phyloP scores from a whole-genome alignment of 2,888 invertebrate genomes.

The Eudemis profundana region DNA sequence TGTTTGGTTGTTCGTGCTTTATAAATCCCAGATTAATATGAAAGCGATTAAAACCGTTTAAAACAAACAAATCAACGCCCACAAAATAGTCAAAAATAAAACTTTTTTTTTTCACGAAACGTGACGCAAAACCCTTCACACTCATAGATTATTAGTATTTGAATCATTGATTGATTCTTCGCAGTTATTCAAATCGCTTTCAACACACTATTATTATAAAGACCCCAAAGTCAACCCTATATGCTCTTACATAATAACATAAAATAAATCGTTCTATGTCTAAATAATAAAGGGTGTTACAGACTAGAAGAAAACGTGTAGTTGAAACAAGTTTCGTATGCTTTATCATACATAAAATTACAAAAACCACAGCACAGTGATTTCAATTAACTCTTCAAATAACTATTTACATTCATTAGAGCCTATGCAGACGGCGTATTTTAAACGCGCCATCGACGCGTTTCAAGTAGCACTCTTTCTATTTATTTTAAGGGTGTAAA shows the following conservation, averaged over 20 bases:
- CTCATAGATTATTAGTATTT: no score
- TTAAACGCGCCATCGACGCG: no score
- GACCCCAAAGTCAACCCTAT: slow-evolving; percentile 47
- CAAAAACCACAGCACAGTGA: slow-evolving; percentile 41
- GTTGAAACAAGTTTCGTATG: slow-evolving; percentile 53
- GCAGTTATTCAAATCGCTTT: slow-evolving; percentile 9
- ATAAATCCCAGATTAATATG: not conserved
- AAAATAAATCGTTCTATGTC: slow-evolving; percentile 53
- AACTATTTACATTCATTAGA: slow-evolving; percentile 46
- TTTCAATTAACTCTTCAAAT: slow-evolving; percentile 42
- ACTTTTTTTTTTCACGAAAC: no score
- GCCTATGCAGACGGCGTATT: no score
- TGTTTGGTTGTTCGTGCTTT: not conserved
- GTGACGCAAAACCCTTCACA: no score
- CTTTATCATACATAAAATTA: slow-evolving; percentile 55
- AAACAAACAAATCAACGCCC: not conserved
- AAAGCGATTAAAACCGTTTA: slow-evolving; percentile 6
- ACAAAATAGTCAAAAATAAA: no score
- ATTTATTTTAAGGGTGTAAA: no score
- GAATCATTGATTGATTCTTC: not conserved
- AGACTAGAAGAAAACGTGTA: slow-evolving; percentile 64
- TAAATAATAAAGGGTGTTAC: slow-evolving; percentile 51
- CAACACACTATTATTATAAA: slow-evolving; percentile 30
- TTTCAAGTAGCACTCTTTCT: no score
- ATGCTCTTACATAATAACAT: slow-evolving; percentile 43